phyloP scores from a whole-genome alignment of 2,797 vertebrate genomes.

The Limnodromus scolopaceus region DNA sequence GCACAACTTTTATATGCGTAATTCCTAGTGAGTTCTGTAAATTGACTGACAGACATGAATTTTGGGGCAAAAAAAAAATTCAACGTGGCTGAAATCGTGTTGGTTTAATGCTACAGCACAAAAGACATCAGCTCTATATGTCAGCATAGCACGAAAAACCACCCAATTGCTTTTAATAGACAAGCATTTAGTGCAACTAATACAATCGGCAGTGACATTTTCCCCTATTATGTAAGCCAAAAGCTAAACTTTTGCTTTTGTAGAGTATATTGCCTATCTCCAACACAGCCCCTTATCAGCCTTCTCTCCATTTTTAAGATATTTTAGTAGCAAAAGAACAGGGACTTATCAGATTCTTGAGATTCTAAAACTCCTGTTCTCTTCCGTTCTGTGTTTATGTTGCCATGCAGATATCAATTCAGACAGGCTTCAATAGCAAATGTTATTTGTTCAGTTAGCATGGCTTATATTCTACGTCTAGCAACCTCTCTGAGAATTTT shows the following conservation, averaged over 20 bases:
- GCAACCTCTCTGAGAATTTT: not conserved
- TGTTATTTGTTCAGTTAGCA: not conserved
- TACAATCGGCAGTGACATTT: constrained; percentile 43
- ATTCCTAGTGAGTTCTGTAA: not conserved
- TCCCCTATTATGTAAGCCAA: constrained; percentile 34
- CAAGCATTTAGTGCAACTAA: constrained; percentile 33
- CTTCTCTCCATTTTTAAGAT: not conserved
- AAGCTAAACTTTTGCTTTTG: constrained; percentile 32
- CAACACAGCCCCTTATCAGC: not conserved
- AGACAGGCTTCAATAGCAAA: not conserved
- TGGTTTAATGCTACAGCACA: not conserved
- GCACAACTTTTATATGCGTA: not conserved
- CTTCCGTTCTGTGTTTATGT: not conserved
- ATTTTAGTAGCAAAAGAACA: not conserved
- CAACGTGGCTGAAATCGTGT: not conserved
- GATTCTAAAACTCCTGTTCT: not conserved
- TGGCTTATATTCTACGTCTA: not conserved
- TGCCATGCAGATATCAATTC: not conserved
- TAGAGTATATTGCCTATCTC: not conserved
- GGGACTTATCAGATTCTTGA: not conserved
- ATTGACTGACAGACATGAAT: not conserved
- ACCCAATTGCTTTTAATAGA: constrained; percentile 48
- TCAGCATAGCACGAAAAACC: constrained; percentile 23
- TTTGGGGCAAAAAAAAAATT: not conserved
- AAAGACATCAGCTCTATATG: not conserved